Base-by-base conservation (phyloP, 2,888 invertebrate species). In the Chirona hameri region DNA sequence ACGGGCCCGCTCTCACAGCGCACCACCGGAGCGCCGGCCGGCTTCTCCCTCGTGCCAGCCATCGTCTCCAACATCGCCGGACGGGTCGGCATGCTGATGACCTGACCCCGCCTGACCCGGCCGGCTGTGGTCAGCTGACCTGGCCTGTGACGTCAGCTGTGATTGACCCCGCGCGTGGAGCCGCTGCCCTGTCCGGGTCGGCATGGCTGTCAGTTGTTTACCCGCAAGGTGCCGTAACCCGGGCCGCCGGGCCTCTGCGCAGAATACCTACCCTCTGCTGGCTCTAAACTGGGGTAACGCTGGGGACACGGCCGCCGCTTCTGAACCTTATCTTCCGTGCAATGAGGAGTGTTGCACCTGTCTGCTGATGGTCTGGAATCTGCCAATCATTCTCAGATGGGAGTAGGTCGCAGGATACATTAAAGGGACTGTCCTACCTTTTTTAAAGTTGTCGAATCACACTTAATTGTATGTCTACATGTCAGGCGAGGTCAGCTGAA, bases 61-160 rank as follows among this genome's bases (percentile, higher is more conserved):
- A 52, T 80, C 52, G 52, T 80, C 52, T 80, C 79, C 52, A 52
- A 27, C 52, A 10, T 80, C 1, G 79, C 79, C 79, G 79, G 79
- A 14, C 48, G 79, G 27, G 79, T 80, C 15, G 29, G 79, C 52
- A 80, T 80, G 27, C 48, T 80, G 52, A 52, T 48, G 52, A 80
- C 52, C 27, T 52, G 79, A 80, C n/a, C 9, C 0, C 52, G 52
- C 3, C 52, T 52, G 52, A 18, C 9, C 10, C 27, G 79, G 79
- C 48, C 0, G 52, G 15, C 27, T 52, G 27, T 27, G 79, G 72
- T 9, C 14, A 27, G 72, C 29, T 39, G 39, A 39, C 39, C 39
- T 39, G 39, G 39, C 4, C 39, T 39, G 39, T 39, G 39, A n/a
- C 72, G 12, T 31, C n/a, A 72, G n/a, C 72, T 72, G 48, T 12